These are phyloP conservation scores for Magallana nippona DNA, from an alignment of 2,888 invertebrate genomes.

Conservation along the genomic window DNA sequence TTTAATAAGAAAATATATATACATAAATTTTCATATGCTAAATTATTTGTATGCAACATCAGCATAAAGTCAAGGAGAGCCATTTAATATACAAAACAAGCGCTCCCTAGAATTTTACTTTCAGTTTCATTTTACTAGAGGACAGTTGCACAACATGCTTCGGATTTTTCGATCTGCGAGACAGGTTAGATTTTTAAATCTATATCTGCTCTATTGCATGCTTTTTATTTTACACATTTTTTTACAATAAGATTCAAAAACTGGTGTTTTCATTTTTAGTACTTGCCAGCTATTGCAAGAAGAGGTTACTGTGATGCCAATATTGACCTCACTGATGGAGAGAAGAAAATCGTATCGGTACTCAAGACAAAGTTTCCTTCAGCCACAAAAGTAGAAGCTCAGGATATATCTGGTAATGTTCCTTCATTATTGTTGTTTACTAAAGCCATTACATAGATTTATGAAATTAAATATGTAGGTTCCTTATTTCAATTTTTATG, in stretches of 20 bases:
- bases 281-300: conserved; percentile 17
- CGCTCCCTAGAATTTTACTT: not conserved
- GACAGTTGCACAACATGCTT: not conserved
- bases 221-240: too few species aligned
- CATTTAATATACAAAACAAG: not conserved
- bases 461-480: too few species aligned
- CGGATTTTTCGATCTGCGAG: not conserved
- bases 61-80: too few species aligned
- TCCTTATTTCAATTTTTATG: too few species aligned
- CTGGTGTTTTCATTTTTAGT: not conserved
- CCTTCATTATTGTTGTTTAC: too few species aligned
- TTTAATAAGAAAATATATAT: too few species aligned
- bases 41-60: too few species aligned
- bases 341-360: conserved; percentile 69
- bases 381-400: conserved; percentile 73
- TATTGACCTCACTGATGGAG: conserved; percentile 70
- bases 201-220: not conserved
- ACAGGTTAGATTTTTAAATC: not conserved
- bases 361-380: conserved; percentile 74
- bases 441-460: too few species aligned
- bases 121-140: not conserved
- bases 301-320: conserved; percentile 34
- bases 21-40: too few species aligned
- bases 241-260: too few species aligned
- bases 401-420: conserved; percentile 77